Conservation (phyloP, 1,140 invertebrate genomes). For the Hyposmocoma kahamanoa region DNA sequence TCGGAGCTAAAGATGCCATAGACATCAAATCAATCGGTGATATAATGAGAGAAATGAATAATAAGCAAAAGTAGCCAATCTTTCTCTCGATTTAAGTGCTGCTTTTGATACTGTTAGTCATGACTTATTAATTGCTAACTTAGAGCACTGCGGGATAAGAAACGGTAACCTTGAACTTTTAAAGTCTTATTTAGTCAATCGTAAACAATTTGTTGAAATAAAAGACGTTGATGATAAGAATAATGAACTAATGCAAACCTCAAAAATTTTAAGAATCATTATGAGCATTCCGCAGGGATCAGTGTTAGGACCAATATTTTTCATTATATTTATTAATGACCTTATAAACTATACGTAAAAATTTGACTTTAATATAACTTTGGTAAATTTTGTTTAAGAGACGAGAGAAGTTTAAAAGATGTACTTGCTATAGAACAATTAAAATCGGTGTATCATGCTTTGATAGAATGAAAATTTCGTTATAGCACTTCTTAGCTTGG, state of each 20-base stretch:
- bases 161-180: background rate
- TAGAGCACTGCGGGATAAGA: background rate
- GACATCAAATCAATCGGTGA: background rate
- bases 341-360: no score
- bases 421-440: no score
- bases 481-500: no score
- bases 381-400: no score
- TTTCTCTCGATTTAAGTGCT: background rate
- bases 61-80: background rate
- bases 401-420: no score
- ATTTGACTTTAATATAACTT: no score
- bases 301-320: background rate
- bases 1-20: background rate
- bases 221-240: background rate
- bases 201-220: background rate
- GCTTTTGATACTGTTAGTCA: slow-evolving; percentile 3
- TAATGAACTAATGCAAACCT: background rate
- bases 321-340: background rate
- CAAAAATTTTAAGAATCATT: no score
- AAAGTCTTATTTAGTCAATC: background rate
- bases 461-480: no score
- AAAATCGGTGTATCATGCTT: no score
- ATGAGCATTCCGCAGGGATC: no score
- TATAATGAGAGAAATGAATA: background rate
- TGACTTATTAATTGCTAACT: background rate